Evolutionary conservation across 2,797 vertebrate genomes (phyloP), one percentile per base, ranked within the genome.

Genomic region (Poeciliopsis presidionis): DNA sequence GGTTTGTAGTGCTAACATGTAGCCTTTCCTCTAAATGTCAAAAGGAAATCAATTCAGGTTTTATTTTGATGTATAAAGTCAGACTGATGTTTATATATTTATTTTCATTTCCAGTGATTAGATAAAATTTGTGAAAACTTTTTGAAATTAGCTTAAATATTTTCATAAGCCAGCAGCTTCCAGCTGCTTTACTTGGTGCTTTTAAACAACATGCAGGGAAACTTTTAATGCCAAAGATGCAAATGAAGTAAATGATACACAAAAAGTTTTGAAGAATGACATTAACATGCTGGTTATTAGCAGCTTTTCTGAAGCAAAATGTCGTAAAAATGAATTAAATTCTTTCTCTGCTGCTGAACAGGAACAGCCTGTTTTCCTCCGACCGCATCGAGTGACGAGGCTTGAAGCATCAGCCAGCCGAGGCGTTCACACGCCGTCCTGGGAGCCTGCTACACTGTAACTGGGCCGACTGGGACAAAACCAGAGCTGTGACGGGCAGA

Each of bases 371-470:
- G n/a, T 57, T 59, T 18, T 45, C 36, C 25, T 55, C 13, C 1
- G 33, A 76, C 63, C 14, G 36, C 61, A 65, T 33, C 9, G 14
- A 55, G 57, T 75, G 5, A 43, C 7, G 46, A 9, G 22, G 57
- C 49, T 16, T 70, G 71, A 83, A 84, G 81, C 86, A 73, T 83
- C 76, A 86, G 73, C 78, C 84, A 7, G 85, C 63, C 1, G 39
- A 0, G n/a, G 57, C 3, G 73, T n/a, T 2, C 0, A 25, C 13
- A 25, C 2, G 20, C 5, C 1, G 78, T 18, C 47, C 70, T 51
- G 61, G 82, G n/a, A 55, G 76, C 43, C 69, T 57, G 71, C 81
- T 76, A 77, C 76, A 70, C 36, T n/a, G 70, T 75, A 78, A 89
- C 86, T 73, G 81, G 79, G 59, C 1, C 14, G 43, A 79, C 75